Conservation (phyloP, 2,888 invertebrate genomes). For the Steinernema hermaphroditum region DNA sequence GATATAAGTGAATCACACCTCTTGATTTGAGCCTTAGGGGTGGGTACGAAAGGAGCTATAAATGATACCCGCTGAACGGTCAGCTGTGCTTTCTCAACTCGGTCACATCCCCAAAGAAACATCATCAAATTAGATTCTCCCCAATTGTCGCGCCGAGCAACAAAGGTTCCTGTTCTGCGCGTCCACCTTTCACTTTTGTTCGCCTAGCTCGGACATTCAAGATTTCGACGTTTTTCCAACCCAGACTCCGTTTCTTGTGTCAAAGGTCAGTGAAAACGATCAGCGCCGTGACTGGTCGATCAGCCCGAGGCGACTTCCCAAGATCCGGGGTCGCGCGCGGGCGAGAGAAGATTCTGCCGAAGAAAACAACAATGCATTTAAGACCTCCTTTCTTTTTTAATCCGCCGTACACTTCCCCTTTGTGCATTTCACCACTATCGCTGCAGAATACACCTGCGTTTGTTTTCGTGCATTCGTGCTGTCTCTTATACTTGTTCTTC, state of each 20-base stretch:
- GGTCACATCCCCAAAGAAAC: too few relatives aligned
- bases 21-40: too few relatives aligned
- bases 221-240: neutral
- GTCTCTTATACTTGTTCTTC: too few relatives aligned
- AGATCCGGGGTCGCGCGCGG: slow-evolving; percentile 1
- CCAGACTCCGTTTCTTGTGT: neutral
- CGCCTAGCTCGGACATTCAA: neutral
- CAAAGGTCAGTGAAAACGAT: slow-evolving; percentile 24
- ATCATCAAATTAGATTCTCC: neutral
- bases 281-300: slow-evolving; percentile 18
- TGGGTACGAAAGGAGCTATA: too few relatives aligned
- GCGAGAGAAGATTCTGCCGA: neutral
- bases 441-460: too few relatives aligned
- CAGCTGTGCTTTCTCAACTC: neutral
- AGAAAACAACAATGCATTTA: slow-evolving; percentile 16
- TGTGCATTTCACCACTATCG: neutral
- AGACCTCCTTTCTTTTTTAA: slow-evolving; percentile 3
- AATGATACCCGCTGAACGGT: neutral
- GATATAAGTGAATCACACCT: too few relatives aligned
- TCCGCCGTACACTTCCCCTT: neutral
- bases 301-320: slow-evolving; percentile 1
- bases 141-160: neutral
- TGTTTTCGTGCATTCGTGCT: too few relatives aligned
- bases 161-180: neutral
- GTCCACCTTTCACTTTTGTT: slow-evolving; percentile 8